Evolutionary conservation across 1,140 invertebrate genomes (phyloP).

Genomic region (Portunus trituberculatus): DNA sequence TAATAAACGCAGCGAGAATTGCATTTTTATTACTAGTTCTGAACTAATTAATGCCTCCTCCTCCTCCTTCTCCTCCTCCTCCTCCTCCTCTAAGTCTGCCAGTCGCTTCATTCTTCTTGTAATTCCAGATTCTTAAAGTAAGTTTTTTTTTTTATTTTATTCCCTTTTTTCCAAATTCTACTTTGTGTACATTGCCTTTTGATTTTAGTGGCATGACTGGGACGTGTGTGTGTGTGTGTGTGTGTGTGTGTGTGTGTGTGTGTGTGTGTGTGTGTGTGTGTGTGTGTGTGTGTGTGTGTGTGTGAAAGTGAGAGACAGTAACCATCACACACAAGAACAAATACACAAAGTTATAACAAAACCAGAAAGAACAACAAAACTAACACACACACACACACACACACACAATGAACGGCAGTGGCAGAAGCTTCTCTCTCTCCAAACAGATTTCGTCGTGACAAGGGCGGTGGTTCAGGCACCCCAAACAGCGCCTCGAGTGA

Average conservation of each 20-base stretch:
- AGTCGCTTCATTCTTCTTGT: neutral
- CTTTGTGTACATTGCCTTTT: neutral
- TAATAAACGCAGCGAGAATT: too few species aligned
- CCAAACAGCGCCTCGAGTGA: constrained; percentile 73
- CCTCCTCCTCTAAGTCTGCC: neutral
- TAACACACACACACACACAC: neutral
- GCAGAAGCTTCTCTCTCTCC: neutral
- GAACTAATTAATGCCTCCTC: too few species aligned
- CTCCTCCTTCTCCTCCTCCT: neutral
- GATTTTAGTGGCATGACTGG: neutral
- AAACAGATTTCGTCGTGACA: constrained; percentile 78
- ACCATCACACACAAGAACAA: neutral
- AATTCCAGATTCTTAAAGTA: neutral
- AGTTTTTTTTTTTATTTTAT: neutral
- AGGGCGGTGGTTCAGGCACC: constrained; percentile 74
- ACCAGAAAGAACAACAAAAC: too few species aligned
- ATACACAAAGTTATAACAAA: neutral
- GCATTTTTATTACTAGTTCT: too few species aligned
- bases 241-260: constrained; percentile 44
- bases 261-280: constrained; percentile 52
- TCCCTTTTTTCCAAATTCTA: neutral
- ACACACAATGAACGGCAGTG: neutral
- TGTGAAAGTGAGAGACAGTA: neutral
- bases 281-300: constrained; percentile 46
- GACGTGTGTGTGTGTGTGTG: constrained; percentile 31